phyloP scores from a whole-genome alignment of 92 coral and sea anemone species.

The Phenganax marumi region DNA sequence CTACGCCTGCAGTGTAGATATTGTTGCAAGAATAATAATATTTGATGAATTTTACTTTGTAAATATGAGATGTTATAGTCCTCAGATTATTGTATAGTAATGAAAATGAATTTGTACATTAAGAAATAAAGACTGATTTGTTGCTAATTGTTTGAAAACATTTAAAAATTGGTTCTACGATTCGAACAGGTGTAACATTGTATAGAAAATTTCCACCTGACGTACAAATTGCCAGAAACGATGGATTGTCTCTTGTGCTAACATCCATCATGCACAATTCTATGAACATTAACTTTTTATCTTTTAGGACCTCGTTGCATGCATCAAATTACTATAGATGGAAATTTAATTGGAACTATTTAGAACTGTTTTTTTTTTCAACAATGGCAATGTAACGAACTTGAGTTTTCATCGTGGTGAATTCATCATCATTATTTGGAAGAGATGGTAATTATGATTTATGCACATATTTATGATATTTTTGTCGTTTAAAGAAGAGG shows the following conservation, averaged over 20 bases:
- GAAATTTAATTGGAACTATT: too few species aligned
- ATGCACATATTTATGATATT: too few species aligned
- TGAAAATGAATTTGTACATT: not conserved
- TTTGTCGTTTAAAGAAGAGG: too few species aligned
- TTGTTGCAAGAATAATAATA: not conserved
- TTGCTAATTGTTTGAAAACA: not conserved
- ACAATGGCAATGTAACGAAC: too few species aligned
- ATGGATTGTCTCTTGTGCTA: not conserved
- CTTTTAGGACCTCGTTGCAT: not conserved
- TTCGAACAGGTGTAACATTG: not conserved
- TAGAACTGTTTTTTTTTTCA: too few species aligned
- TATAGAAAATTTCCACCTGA: not conserved
- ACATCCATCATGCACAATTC: not conserved
- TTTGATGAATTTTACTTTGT: conserved; percentile 10
- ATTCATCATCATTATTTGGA: too few species aligned
- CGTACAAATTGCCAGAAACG: not conserved
- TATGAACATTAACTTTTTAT: not conserved
- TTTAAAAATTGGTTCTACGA: not conserved
- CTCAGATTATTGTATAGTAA: conserved; percentile 1
- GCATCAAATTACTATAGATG: too few species aligned
- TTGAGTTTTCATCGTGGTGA: too few species aligned
- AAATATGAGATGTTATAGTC: not conserved
- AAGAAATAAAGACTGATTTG: not conserved
- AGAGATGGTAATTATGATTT: too few species aligned
- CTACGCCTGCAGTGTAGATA: not conserved